Base-by-base conservation (phyloP, 1,140 invertebrate species). In the Bombus huntii region DNA sequence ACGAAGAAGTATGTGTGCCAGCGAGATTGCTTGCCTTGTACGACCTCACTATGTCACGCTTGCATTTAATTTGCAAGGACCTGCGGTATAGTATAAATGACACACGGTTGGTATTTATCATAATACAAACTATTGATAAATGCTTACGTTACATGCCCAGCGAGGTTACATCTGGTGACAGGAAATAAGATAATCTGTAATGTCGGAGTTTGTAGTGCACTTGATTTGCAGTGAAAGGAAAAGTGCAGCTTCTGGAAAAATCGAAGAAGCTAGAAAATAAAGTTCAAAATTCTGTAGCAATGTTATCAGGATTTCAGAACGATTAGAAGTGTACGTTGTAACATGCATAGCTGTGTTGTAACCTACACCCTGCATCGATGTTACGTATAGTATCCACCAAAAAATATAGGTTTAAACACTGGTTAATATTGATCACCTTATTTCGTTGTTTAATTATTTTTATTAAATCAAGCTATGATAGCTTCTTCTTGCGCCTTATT, bases 291-390 rank as follows among this genome's bases (percentile, higher is more conserved):
- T 57, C 8, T 57, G 34, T 75, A 57, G 31, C 47, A 37, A 75
- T 6, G n/a, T 76, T 76, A 76, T n/a, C 53, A 59, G 53, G 74
- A 59, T 34, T 59, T 37, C 74, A 76, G 74, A 13, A 76, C 12
- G 34, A 59, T 25, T n/a, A 76, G 47, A n/a, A 76, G 0, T 4
- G 25, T 76, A 18, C 25, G 34, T 59, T 76, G 53, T 76, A 76
- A 76, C 53, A 37, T 37, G 10, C 12, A 13, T 31, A 74, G 9
- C 13, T 73, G 39, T 73, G n/a, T 39, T 76, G 34, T n/a, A 76
- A 76, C 6, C 13, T 53, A 15, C 44, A 34, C 1, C 15, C 25
- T 53, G 9, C 44, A 34, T 15, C 15, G 3, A 53, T 1, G 10
- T 44, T 28, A 47, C 9, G 9, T 31, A 74, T 74, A 47, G 4